phyloP scores from a whole-genome alignment of 2,888 invertebrate genomes.

The Frankliniella intonsa region DNA sequence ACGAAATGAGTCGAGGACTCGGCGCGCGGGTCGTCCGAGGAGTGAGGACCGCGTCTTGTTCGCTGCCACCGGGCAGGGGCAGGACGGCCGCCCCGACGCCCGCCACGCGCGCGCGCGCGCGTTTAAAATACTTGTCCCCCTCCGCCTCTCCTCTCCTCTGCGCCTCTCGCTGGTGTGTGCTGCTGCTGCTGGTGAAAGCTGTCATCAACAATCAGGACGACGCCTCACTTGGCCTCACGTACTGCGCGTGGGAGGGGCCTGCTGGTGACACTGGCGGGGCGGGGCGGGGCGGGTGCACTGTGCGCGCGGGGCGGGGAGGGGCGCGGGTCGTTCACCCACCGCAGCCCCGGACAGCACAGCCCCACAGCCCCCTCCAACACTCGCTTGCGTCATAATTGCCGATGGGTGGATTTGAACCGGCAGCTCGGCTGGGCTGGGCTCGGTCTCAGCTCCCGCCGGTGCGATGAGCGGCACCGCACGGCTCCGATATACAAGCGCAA shows the following conservation, averaged over 20 bases:
- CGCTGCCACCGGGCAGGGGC: background rate
- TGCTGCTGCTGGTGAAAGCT: slow-evolving; percentile 6
- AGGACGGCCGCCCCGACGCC: background rate
- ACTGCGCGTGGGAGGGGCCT: too few species aligned
- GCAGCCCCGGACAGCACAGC: too few species aligned
- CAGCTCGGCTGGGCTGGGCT: too few species aligned
- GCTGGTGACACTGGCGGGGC: too few species aligned
- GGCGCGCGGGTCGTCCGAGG: background rate
- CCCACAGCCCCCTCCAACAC: too few species aligned
- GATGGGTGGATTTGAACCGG: too few species aligned
- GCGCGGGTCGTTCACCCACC: too few species aligned
- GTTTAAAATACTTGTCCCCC: background rate
- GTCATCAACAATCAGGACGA: background rate
- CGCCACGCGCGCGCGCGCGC: background rate
- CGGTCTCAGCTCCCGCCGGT: too few species aligned
- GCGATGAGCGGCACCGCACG: too few species aligned
- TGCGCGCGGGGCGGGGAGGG: background rate
- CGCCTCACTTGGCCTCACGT: too few species aligned
- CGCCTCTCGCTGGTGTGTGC: background rate
- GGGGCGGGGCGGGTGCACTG: background rate
- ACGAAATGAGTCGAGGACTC: background rate
- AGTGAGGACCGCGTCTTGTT: background rate
- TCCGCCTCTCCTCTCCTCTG: background rate
- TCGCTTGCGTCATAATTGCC: too few species aligned
- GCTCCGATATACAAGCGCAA: too few species aligned